A percentile compares a stretch with the other conserved stretches of the same genome.
Conservation (phyloP, 2,888 invertebrate genomes). For the Macrophya alboannulata region DNA sequence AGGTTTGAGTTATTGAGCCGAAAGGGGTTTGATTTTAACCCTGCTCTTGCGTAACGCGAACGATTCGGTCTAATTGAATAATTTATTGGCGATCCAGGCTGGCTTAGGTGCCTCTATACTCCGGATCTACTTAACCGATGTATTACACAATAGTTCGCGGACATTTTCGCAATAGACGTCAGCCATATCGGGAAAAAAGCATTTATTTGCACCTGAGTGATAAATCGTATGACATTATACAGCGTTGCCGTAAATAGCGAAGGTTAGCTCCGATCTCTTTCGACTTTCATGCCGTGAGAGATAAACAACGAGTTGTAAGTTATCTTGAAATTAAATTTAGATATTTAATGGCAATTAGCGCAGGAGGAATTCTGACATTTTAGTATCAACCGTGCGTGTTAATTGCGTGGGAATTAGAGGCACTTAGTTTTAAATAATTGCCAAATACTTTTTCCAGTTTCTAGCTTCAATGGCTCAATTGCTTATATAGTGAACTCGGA, state of each 20-base stretch:
- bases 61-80: slow-evolving; percentile 71
- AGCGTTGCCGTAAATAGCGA: slow-evolving; percentile 23
- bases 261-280: slow-evolving; percentile 34
- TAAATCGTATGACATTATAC: slow-evolving; percentile 35
- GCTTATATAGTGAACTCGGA: not conserved
- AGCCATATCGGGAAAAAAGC: slow-evolving; percentile 24
- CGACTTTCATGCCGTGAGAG: not conserved
- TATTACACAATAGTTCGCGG: slow-evolving; percentile 16
- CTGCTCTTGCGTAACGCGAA: slow-evolving; percentile 22
- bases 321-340: not conserved
- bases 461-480: not conserved
- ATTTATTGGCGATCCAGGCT: slow-evolving; percentile 71
- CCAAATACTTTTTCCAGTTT: not conserved
- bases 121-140: not conserved
- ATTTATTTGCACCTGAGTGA: not conserved
- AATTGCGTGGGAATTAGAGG: not conserved
- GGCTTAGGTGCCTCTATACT: not conserved
- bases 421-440: not conserved
- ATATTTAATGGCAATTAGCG: not conserved
- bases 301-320: not conserved
- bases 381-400: not conserved
- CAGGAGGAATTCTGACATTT: not conserved
- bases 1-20: slow-evolving; percentile 53
- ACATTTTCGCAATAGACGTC: slow-evolving; percentile 3
- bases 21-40: slow-evolving; percentile 52